Conservation (phyloP, 92 coral and sea anemone genomes). For the Epizoanthus fatuus region DNA sequence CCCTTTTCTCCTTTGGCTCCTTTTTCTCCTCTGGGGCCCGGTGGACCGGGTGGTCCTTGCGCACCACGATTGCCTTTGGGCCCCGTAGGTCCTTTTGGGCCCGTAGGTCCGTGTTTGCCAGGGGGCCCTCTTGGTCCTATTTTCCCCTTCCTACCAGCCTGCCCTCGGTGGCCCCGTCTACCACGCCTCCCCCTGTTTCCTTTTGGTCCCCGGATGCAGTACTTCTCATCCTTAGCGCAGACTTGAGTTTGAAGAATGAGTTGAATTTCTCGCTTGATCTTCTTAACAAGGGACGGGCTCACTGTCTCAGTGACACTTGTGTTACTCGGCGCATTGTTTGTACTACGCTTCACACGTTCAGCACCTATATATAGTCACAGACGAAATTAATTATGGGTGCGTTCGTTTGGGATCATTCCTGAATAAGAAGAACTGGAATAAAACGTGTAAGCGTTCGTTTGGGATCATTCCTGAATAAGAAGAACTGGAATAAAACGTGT, state of each 20-base stretch:
- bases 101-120: conserved; percentile 74
- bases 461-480: too few relatives aligned
- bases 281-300: background rate
- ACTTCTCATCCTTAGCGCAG: conserved; percentile 65
- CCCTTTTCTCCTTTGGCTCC: conserved; percentile 71
- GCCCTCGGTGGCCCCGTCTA: conserved; percentile 66
- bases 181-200: conserved; percentile 76
- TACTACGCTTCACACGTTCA: conserved; percentile 14
- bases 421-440: too few relatives aligned
- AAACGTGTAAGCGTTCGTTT: too few relatives aligned
- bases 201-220: conserved; percentile 71
- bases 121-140: conserved; percentile 60
- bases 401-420: too few relatives aligned
- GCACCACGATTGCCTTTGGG: conserved; percentile 48
- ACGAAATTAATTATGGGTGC: too few relatives aligned
- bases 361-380: background rate
- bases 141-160: conserved; percentile 59
- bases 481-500: too few relatives aligned
- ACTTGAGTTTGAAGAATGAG: conserved; percentile 53
- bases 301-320: background rate
- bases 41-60: conserved; percentile 63
- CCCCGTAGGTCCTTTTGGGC: conserved; percentile 58
- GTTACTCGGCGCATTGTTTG: background rate
- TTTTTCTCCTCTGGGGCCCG: conserved; percentile 66
- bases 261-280: conserved; percentile 58